Evolutionary conservation across 2,888 invertebrate species (phyloP).

Genomic region (Lacanobia oleracea): DNA sequence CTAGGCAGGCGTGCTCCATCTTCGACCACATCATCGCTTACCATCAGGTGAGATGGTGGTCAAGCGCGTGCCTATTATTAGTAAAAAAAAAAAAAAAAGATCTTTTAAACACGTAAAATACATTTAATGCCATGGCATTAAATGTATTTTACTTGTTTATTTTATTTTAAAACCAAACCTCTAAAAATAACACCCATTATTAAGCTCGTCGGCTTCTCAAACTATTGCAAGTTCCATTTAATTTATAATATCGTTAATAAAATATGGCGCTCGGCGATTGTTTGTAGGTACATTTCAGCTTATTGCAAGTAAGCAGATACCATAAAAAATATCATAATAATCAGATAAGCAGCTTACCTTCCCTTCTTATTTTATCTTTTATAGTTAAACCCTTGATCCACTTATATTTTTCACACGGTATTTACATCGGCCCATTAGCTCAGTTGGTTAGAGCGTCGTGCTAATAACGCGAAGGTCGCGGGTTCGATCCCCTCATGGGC

Average conservation of each 20-base stretch:
- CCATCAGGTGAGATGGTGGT: too few species aligned
- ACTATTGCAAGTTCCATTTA: too few species aligned
- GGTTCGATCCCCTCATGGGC: slow-evolving; percentile 61
- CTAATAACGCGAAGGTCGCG: slow-evolving; percentile 60
- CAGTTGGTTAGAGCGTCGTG: slow-evolving; percentile 59
- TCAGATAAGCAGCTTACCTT: slow-evolving; percentile 38
- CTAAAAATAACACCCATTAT: too few species aligned
- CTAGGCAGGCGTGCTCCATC: too few species aligned
- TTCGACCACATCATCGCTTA: too few species aligned
- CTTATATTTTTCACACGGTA: slow-evolving; percentile 25
- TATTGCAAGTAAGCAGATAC: slow-evolving; percentile 3
- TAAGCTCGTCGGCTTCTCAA: too few species aligned
- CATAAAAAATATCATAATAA: slow-evolving; percentile 36
- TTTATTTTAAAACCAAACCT: too few species aligned
- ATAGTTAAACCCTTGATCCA: slow-evolving; percentile 37
- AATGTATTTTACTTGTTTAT: too few species aligned
- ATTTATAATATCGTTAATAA: slow-evolving; percentile 12
- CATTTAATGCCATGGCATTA: too few species aligned
- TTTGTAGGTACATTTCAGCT: slow-evolving; percentile 9
- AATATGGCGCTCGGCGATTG: not conserved
- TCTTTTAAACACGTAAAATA: too few species aligned
- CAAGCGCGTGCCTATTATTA: too few species aligned
- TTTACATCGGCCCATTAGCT: slow-evolving; percentile 48
- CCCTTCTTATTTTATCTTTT: slow-evolving; percentile 28
- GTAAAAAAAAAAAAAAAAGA: too few species aligned